Evolutionary conservation across 2,797 vertebrate species (phyloP).

Genomic region (Staurois parvus): DNA sequence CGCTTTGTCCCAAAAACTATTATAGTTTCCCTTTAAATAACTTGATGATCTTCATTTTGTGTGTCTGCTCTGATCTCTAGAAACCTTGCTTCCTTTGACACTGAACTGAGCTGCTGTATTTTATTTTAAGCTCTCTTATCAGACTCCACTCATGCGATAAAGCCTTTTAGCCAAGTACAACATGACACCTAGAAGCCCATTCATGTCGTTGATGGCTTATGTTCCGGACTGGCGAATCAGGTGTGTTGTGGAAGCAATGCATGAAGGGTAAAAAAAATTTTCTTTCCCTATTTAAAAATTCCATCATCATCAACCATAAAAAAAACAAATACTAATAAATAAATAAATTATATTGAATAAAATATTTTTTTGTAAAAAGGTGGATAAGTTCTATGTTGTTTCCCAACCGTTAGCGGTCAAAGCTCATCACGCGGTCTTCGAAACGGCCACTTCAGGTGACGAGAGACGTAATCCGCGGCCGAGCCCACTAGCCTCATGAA

Average conservation of each 20-base stretch:
- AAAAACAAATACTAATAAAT: conserved; percentile 8
- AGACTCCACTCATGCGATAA: neutral
- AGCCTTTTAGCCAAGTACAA: neutral
- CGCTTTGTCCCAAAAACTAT: too few species aligned
- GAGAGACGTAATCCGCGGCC: conserved; percentile 83
- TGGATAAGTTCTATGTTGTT: neutral
- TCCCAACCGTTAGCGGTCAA: conserved; percentile 64
- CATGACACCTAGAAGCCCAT: conserved; percentile 1
- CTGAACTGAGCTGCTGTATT: neutral
- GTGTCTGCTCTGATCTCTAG: too few species aligned
- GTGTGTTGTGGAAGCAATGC: neutral
- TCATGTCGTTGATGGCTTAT: neutral
- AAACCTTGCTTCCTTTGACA: too few species aligned
- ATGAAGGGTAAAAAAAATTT: neutral
- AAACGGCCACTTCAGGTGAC: conserved; percentile 85
- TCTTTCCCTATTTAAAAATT: too few species aligned
- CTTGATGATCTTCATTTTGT: too few species aligned
- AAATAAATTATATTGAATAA: conserved; percentile 22
- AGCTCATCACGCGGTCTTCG: conserved; percentile 83
- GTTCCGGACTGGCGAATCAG: neutral
- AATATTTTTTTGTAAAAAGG: neutral
- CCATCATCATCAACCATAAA: neutral
- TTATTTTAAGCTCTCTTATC: neutral
- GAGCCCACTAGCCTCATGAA: conserved; percentile 90
- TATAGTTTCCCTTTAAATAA: too few species aligned